These are phyloP conservation scores for Erythrocercus mccallii DNA, from an alignment of 2,113 vertebrate species.

Conservation along the genomic window DNA sequence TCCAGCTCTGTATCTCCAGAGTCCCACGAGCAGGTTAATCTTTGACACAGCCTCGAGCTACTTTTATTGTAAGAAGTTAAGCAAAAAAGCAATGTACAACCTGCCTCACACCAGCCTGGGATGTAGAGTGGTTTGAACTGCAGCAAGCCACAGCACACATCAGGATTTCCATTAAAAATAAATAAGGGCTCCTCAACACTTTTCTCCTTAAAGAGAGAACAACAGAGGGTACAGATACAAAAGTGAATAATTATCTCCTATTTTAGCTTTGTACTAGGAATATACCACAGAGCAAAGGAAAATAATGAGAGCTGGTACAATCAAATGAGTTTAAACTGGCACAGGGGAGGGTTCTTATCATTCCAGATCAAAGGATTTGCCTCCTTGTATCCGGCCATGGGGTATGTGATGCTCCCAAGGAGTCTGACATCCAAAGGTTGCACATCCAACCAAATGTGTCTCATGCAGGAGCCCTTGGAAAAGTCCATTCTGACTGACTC, in stretches of 20 bases:
- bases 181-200: slow-evolving; percentile 29
- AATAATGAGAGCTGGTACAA: background rate
- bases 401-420: background rate
- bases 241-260: slow-evolving; percentile 49
- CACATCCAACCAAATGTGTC: background rate
- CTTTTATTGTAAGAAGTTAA: slow-evolving; percentile 18
- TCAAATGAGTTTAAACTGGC: background rate
- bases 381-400: background rate
- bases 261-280: background rate
- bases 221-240: slow-evolving; percentile 16
- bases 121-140: background rate
- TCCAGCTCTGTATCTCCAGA: background rate
- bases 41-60: slow-evolving; percentile 61
- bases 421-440: background rate
- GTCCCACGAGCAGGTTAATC: slow-evolving; percentile 2
- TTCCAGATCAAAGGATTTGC: background rate
- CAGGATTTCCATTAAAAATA: slow-evolving; percentile 53
- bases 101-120: background rate
- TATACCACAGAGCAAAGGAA: background rate
- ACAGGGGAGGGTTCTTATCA: background rate
- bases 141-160: background rate
- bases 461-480: background rate
- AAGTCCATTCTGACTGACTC: background rate
- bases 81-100: slow-evolving; percentile 22
- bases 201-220: slow-evolving; percentile 14